Evolutionary conservation across 2,797 vertebrate genomes (phyloP), one percentile per base, ranked within the genome.

Genomic region (Tragelaphus oryx): DNA sequence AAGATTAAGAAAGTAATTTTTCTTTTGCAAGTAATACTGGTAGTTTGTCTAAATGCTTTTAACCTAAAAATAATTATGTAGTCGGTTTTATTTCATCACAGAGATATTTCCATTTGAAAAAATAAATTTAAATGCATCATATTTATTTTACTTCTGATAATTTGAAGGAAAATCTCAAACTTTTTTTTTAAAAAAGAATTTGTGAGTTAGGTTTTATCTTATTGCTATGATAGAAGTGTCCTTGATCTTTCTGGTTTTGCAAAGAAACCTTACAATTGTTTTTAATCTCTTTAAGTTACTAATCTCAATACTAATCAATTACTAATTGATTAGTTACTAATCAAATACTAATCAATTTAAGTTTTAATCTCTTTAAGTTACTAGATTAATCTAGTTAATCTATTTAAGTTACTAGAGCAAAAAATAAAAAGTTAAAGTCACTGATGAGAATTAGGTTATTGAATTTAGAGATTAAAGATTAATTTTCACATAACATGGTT

Each of bases 241-340:
- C 52, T 18, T 82, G n/a, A 91, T 96, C 20, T 13, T 93, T 52
- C 95, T 90, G 55, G 30, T 86, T 92, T 92, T 93, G 22, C 50
- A 87, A 80, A 82, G 50, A 28, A 92, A 83, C 4, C 9, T 89
- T 81, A 89, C 1, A 62, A 4, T 87, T 68, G 13, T 90, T 79
- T 68, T 87, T 95, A 92, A 80, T 81, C 24, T 50, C 50, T 86
- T 22, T 71, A 71, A 41, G 33, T 71, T 91, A 75, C 46, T 16
- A 81, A 68, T 68, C 62, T 68, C n/a, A 68, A 68, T 68, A 68
- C 17, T 68, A 68, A 68, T 68, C 18, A 37, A 62, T 17, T 8
- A 62, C 14, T 60, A 60, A 30, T 30, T 60, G 28, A 60, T 30
- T 30, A 60, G 28, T 33, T 65, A 62, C 62, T 65, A 65, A 55